Conservation (phyloP, 2,888 invertebrate species). For the Aricia artaxerxes region DNA sequence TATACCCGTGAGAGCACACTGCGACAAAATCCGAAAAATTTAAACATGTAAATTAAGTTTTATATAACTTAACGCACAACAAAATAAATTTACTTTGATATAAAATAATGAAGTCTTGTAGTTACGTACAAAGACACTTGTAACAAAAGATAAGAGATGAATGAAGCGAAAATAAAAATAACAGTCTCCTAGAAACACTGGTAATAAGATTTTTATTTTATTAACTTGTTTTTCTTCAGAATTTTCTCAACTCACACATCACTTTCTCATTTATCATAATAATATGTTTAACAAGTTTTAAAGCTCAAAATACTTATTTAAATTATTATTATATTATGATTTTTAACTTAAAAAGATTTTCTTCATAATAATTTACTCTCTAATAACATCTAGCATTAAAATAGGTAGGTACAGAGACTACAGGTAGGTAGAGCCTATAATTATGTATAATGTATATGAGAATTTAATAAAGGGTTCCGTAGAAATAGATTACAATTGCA, state of each 20-base stretch:
- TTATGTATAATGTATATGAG: not conserved
- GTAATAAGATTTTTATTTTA: conserved; percentile 22
- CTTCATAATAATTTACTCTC: no score
- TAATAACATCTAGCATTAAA: no score
- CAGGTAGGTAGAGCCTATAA: not conserved
- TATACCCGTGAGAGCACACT: no score
- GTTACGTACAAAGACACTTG: conserved; percentile 13
- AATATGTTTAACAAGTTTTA: no score
- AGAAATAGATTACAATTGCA: conserved; percentile 11
- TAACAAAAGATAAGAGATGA: conserved; percentile 14
- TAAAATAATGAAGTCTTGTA: not conserved
- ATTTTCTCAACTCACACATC: not conserved
- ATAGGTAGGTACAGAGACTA: no score
- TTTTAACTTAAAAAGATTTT: no score
- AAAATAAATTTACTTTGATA: not conserved
- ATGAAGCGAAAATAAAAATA: conserved; percentile 17
- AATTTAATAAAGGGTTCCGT: not conserved
- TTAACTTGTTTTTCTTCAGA: conserved; percentile 7
- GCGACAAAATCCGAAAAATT: no score
- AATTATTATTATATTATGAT: no score
- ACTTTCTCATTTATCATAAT: not conserved
- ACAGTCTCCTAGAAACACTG: conserved; percentile 1
- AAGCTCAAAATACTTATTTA: no score
- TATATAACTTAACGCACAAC: not conserved
- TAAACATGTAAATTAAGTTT: no score